These are phyloP conservation scores for Glyphotaelius pellucidus DNA, from an alignment of 2,888 invertebrate species.

Conservation along the genomic window DNA sequence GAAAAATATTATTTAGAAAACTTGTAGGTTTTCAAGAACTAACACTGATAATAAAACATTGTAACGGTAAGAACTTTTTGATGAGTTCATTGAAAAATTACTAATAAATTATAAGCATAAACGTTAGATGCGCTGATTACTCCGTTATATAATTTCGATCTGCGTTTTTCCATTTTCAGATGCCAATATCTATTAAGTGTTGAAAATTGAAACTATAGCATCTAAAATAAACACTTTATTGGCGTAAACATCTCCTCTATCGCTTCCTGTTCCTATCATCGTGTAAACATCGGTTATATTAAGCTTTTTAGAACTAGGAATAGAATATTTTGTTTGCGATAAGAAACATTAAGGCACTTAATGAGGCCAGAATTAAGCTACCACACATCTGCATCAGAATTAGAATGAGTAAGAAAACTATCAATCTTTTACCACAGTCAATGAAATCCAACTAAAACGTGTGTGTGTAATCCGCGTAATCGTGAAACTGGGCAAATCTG, in stretches of 20 bases:
- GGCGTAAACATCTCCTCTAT: neutral
- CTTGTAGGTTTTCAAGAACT: too few species aligned
- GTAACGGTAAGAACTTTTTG: too few species aligned
- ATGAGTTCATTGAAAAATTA: too few species aligned
- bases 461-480: neutral
- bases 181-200: neutral
- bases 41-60: too few species aligned
- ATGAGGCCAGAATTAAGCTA: neutral
- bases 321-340: neutral
- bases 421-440: neutral
- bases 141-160: neutral
- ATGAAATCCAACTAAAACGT: neutral
- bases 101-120: neutral
- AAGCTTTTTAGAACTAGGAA: neutral
- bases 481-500: neutral
- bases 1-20: neutral
- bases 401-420: neutral
- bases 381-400: neutral
- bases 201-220: neutral
- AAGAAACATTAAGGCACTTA: neutral
- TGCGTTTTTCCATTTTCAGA: neutral
- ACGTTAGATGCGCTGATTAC: neutral
- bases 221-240: neutral
- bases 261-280: neutral
- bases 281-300: neutral